Base-by-base conservation (phyloP, 2,888 invertebrate species). In the Candidula unifasciata region DNA sequence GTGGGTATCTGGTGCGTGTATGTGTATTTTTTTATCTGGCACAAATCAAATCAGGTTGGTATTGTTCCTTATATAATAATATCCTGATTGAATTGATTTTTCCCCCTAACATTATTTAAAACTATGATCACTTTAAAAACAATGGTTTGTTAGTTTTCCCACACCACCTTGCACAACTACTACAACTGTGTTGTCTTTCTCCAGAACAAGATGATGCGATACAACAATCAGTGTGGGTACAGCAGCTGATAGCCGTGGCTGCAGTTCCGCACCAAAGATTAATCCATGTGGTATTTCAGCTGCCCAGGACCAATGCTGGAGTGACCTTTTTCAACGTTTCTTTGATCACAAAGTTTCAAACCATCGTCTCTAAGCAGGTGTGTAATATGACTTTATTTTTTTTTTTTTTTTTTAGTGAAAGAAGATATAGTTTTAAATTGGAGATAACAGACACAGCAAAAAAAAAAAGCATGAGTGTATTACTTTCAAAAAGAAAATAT, bases 161-260 rank as follows among this genome's bases (percentile, higher is more conserved):
- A 16, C 60, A 0, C 21, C 60, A 5, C 5, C 60, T 18, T 16
- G 60, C 24, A 18, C 8, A 60, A 24, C 5, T 16, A 24, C 18
- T 60, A 16, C 24, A 60, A 60, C 18, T 3, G 21, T 1, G 60
- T 24, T 60, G 8, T 18, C 24, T 18, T 3, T 74, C 37, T 35
- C 24, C 64, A 78, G 78, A 78, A 33, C 64, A 16, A n/a, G 37
- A 18, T 2, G 18, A 8, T 16, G 5, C 18, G 18, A 27, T 0
- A 74, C 24, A 1, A 0, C 13, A 30, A 18, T 13, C 33, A 27
- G 78, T 78, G 2, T 78, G 78, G 78, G n/a, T 24, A 24, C 37
- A 78, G 35, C 33, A 64, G n/a, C 57, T 78, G 78, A 78, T 78
- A 27, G 79, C 79, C 18, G 68, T 79, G 44, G 79, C 79, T 30